phyloP scores from a whole-genome alignment of 2,113 vertebrate genomes.

The Pseudonaja textilis region DNA sequence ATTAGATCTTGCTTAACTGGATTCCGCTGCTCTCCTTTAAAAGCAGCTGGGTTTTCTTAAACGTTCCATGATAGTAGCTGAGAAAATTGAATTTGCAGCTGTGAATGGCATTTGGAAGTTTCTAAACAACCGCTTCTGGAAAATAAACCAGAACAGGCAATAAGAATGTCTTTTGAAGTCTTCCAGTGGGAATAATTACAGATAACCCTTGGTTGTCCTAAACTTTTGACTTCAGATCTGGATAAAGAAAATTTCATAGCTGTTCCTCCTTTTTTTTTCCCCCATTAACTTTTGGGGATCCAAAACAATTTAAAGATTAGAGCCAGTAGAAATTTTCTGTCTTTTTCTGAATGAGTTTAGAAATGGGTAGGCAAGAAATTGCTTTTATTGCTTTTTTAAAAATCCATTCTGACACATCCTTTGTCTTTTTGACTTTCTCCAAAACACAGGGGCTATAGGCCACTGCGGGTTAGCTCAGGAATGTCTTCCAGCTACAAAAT shows the following conservation, averaged over 20 bases:
- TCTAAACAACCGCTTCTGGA: conserved; percentile 53
- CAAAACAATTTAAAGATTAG: conserved; percentile 34
- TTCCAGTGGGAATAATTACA: conserved; percentile 29
- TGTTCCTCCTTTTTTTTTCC: neutral
- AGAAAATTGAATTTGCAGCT: conserved; percentile 49
- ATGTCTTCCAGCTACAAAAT: neutral
- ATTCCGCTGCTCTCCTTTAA: conserved; percentile 45
- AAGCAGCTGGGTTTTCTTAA: conserved; percentile 55
- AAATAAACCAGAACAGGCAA: conserved; percentile 35
- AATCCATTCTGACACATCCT: neutral
- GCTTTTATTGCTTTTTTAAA: neutral
- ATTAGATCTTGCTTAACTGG: conserved; percentile 29
- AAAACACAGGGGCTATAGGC: neutral
- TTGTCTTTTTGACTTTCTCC: conserved; percentile 15
- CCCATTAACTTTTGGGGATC: conserved; percentile 16
- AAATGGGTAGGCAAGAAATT: neutral
- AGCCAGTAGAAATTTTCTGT: neutral
- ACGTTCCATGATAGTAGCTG: conserved; percentile 41
- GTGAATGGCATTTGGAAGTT: conserved; percentile 31
- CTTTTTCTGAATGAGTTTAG: rapidly evolving
- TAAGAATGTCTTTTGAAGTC: conserved; percentile 38
- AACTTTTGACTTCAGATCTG: conserved; percentile 42
- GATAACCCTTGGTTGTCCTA: conserved; percentile 27
- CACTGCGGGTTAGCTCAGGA: neutral
- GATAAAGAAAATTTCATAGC: neutral